Percentiles rank a stretch among this genome's conserved stretches.
These are phyloP conservation scores for Rhamphomyia laevipes DNA, from an alignment of 2,888 invertebrate species.

Conservation along the genomic window DNA sequence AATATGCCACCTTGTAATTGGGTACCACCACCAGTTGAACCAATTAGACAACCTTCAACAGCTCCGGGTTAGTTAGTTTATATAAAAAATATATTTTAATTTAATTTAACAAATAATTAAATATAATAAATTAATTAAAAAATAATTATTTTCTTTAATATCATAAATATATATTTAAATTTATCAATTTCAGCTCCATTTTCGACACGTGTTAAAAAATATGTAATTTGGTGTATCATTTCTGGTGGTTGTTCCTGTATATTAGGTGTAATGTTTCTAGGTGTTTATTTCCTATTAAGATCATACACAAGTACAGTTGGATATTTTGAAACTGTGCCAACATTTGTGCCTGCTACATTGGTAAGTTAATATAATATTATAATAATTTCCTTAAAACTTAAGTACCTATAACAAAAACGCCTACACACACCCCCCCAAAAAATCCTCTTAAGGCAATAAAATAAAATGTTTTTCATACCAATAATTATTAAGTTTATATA, in stretches of 20 bases:
- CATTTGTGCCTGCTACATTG: slow-evolving; percentile 84
- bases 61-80: slow-evolving; percentile 1
- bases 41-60: slow-evolving; percentile 25
- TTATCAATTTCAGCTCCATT: slow-evolving; percentile 30
- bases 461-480: too few species aligned
- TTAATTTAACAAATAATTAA: too few species aligned
- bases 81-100: too few species aligned
- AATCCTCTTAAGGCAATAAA: too few species aligned
- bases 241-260: slow-evolving; percentile 64
- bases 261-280: slow-evolving; percentile 60
- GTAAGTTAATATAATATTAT: slow-evolving; percentile 42
- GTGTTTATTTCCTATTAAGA: slow-evolving; percentile 62
- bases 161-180: too few species aligned
- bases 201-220: slow-evolving; percentile 46
- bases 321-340: slow-evolving; percentile 87
- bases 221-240: slow-evolving; percentile 64
- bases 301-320: slow-evolving; percentile 61
- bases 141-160: too few species aligned
- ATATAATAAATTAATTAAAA: neutral
- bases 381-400: neutral
- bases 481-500: too few species aligned
- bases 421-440: too few species aligned
- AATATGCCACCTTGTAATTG: slow-evolving; percentile 42
- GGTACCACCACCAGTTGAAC: slow-evolving; percentile 31
- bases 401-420: too few species aligned